Conservation (phyloP, 2,888 invertebrate species). For the Mongoloraphidia duomilia region DNA sequence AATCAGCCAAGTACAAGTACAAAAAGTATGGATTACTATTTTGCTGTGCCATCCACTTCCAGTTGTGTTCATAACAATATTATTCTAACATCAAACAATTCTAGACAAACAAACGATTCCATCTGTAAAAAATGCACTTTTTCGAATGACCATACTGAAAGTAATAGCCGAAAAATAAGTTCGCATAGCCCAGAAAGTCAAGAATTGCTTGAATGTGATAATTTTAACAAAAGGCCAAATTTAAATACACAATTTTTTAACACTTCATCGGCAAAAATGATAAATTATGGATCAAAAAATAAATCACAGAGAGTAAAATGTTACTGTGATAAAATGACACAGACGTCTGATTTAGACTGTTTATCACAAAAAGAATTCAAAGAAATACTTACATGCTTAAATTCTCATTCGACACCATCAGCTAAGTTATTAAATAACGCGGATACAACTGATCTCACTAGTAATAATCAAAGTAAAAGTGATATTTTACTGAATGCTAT, state of each 20-base stretch:
- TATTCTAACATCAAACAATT: neutral
- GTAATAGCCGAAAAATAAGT: no score
- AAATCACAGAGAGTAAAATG: neutral
- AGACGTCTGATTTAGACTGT: neutral
- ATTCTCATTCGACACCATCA: neutral
- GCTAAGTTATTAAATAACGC: slow-evolving; percentile 4
- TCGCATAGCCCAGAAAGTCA: no score
- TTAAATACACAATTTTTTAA: no score
- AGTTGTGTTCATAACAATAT: neutral
- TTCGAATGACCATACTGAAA: no score
- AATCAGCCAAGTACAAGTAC: slow-evolving; percentile 7
- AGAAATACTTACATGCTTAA: neutral
- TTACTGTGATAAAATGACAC: neutral
- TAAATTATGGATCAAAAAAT: neutral
- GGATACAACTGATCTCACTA: slow-evolving; percentile 24
- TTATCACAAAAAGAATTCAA: slow-evolving; percentile 4
- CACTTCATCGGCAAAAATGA: no score
- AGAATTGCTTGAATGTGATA: no score
- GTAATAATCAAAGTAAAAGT: slow-evolving; percentile 19
- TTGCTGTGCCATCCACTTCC: slow-evolving; percentile 8
- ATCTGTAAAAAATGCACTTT: neutral
- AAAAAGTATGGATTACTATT: slow-evolving; percentile 8
- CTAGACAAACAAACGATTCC: no score
- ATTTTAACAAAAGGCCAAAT: no score
- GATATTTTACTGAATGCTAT: slow-evolving; percentile 28